Evolutionary conservation across 2,888 invertebrate species (phyloP), one percentile per base, ranked within the genome.

Genomic region (Tanypteryx hageni): DNA sequence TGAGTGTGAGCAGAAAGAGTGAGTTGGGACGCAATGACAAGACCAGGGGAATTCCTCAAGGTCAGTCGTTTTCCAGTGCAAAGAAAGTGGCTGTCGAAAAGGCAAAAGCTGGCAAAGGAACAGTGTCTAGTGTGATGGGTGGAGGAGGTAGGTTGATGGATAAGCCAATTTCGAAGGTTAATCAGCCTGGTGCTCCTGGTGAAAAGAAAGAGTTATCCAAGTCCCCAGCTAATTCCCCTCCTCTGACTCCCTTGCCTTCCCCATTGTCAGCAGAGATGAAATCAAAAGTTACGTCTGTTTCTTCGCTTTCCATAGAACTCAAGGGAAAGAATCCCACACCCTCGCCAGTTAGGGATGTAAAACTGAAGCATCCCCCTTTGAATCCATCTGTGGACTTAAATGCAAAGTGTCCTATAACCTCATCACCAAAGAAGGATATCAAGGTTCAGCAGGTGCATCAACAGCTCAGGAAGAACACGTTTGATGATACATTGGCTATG

Each of bases 401-500:
- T 89, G 89, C 89, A 4, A 89, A 89, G 64, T 64, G 89, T 89
- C 64, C 89, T n/a, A 64, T 89, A 64, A 61, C 89, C 44, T 89
- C 89, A 44, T 89, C 89, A 44, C 89, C 89, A 68, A 89, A 89
- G 64, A 89, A 89, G 64, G 89, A 89, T 61, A 89, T 89, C 16
- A 89, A 89, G n/a, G 89, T 64, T 44, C 89, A 89, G 64, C 89
- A 89, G 68, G 89, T 89, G 89, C 89, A 89, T 64, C 89, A 89
- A 64, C 89, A 64, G 61, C 64, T 89, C 61, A 89, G 89, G 68
- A 89, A 89, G 64, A 64, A 61, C 18, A 89, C 31, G 13, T 27
- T 86, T 86, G 86, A 86, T 7, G 89, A 89, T 44, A 64, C 64
- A n/a, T 11, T 61, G 18, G 89, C 89, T 44, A 64, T 89, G 64